Conservation (phyloP, 2,888 invertebrate genomes). For the Glyphotaelius pellucidus region DNA sequence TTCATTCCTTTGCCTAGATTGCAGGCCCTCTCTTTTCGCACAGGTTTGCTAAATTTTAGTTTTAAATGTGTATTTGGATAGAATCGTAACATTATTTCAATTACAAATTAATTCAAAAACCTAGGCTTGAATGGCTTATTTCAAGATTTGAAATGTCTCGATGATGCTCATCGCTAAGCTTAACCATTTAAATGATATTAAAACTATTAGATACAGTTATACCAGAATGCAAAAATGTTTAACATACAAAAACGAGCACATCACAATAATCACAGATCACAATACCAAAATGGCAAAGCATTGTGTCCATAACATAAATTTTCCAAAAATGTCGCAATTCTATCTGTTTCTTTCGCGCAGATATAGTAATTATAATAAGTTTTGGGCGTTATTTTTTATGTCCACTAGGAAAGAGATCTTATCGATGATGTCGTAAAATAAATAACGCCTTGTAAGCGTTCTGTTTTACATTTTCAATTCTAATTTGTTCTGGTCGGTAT, state of each 20-base stretch:
- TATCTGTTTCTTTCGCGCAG: background rate
- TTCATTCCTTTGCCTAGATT: too few species aligned
- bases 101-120: too few species aligned
- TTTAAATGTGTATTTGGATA: too few species aligned
- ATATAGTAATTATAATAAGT: background rate
- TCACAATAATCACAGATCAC: background rate
- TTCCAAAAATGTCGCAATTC: background rate
- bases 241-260: background rate
- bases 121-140: too few species aligned
- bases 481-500: conserved; percentile 8
- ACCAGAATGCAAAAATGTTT: background rate
- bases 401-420: background rate
- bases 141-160: background rate
- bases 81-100: too few species aligned
- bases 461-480: conserved; percentile 13
- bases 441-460: conserved; percentile 19
- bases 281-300: background rate
- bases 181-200: background rate
- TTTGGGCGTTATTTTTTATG: background rate
- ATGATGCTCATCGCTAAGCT: background rate
- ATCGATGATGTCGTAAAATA: conserved; percentile 32
- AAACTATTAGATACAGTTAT: background rate
- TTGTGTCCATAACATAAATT: background rate
- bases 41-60: too few species aligned
- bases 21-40: too few species aligned